These are phyloP conservation scores for Venustaconcha ellipsiformis DNA, from an alignment of 1,140 invertebrate genomes.

Conservation along the genomic window DNA sequence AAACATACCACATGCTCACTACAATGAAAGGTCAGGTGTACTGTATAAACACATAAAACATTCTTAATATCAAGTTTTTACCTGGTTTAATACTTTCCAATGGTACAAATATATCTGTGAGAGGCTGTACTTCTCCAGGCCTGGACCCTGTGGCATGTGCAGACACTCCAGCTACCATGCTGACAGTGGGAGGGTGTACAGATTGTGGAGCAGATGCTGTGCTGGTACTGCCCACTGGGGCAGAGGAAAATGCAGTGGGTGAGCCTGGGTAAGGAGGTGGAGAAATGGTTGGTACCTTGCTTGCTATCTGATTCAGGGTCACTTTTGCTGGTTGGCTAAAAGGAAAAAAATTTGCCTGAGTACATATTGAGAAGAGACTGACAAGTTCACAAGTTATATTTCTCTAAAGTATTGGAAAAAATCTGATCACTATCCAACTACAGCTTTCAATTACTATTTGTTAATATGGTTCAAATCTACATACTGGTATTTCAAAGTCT, in stretches of 20 bases:
- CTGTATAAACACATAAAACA: no score
- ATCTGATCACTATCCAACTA: no score
- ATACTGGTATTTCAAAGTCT: neutral
- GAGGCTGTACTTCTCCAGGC: conserved; percentile 53
- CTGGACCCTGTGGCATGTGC: conserved; percentile 40
- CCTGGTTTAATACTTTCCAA: conserved; percentile 83
- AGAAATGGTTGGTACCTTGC: conserved; percentile 7
- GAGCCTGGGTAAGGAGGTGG: conserved; percentile 7
- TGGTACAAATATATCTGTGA: conserved; percentile 81
- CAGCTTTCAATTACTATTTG: no score
- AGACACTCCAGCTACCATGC: conserved; percentile 16
- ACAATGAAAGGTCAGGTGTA: no score
- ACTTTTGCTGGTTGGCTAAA: conserved; percentile 76
- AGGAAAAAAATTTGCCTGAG: neutral
- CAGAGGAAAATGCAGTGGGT: conserved; percentile 1
- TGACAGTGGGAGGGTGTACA: conserved; percentile 17
- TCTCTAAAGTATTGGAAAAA: no score
- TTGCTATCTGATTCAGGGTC: conserved; percentile 78
- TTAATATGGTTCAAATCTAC: no score
- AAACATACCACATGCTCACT: no score
- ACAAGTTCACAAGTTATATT: no score
- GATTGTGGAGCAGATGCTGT: conserved; percentile 14
- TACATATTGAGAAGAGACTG: no score
- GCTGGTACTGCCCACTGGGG: conserved; percentile 1
- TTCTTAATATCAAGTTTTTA: conserved; percentile 32